Conservation (phyloP, 2,888 invertebrate genomes). For the Zootermopsis nevadensis region DNA sequence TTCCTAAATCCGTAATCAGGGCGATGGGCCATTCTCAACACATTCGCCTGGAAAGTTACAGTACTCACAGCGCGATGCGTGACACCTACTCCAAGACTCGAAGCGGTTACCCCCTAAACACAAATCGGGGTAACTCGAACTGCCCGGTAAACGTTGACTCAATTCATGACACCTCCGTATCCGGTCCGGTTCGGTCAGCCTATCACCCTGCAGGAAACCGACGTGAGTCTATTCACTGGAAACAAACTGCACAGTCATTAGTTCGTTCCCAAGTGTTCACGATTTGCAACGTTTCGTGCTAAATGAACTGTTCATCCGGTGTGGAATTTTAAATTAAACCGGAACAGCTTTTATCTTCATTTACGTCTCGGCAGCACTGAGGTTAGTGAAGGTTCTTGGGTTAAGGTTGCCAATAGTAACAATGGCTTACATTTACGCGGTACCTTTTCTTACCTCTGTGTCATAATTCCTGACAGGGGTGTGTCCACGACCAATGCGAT, state of each 20-base stretch:
- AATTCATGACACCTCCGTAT: too few relatives aligned
- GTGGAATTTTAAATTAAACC: slow-evolving; percentile 9
- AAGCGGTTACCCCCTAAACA: too few relatives aligned
- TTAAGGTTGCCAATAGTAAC: neutral
- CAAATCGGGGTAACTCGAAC: too few relatives aligned
- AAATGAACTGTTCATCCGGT: neutral
- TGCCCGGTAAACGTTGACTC: too few relatives aligned
- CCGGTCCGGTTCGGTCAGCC: too few relatives aligned
- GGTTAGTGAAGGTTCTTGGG: neutral
- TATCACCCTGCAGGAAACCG: too few relatives aligned
- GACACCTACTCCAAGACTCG: too few relatives aligned
- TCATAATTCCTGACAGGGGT: neutral
- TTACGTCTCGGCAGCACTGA: neutral
- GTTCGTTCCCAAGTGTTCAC: neutral
- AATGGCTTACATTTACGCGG: neutral
- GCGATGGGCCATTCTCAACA: too few relatives aligned
- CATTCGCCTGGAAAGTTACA: too few relatives aligned
- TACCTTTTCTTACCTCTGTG: neutral
- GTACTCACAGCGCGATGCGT: too few relatives aligned
- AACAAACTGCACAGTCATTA: neutral
- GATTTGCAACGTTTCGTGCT: slow-evolving; percentile 7
- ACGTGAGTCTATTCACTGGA: neutral
- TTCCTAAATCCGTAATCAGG: too few relatives aligned
- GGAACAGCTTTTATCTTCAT: slow-evolving; percentile 7
- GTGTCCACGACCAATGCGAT: neutral